Percentiles rank a stretch among this genome's conserved stretches.
phyloP scores from a whole-genome alignment of 1,140 invertebrate species.

The Penaeus japonicus region DNA sequence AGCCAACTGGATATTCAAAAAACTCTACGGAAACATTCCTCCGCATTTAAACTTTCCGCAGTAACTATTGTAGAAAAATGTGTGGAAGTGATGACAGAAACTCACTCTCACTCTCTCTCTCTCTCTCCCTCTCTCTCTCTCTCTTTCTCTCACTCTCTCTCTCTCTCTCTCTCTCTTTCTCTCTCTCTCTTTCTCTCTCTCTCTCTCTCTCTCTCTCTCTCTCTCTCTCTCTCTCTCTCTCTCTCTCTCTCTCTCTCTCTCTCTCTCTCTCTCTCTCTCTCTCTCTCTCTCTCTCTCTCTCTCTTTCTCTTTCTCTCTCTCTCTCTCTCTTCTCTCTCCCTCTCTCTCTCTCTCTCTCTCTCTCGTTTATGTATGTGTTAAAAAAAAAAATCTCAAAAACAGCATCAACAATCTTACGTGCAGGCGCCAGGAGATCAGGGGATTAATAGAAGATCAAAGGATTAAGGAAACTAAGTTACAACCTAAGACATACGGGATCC shows the following conservation, averaged over 20 bases:
- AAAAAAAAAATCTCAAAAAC: no score
- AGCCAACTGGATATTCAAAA: no score
- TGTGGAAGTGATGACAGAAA: neutral
- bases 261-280: neutral
- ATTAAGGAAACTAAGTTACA: no score
- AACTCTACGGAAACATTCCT: no score
- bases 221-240: neutral
- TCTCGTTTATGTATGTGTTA: no score
- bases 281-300: neutral
- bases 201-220: neutral
- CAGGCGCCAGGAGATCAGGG: no score
- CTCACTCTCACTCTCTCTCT: neutral
- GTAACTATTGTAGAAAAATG: neutral
- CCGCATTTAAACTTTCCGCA: no score
- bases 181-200: slow-evolving; percentile 9
- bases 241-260: neutral
- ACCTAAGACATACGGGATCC: no score
- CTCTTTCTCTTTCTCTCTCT: neutral
- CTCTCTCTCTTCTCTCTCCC: neutral
- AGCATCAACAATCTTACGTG: no score
- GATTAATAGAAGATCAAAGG: no score
- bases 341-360: slow-evolving; percentile 2
- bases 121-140: neutral
- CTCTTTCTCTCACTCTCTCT: neutral
- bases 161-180: slow-evolving; percentile 24